Evolutionary conservation across 2,113 vertebrate genomes (phyloP), one percentile per base, ranked within the genome.

Genomic region (Neogobius melanostomus): DNA sequence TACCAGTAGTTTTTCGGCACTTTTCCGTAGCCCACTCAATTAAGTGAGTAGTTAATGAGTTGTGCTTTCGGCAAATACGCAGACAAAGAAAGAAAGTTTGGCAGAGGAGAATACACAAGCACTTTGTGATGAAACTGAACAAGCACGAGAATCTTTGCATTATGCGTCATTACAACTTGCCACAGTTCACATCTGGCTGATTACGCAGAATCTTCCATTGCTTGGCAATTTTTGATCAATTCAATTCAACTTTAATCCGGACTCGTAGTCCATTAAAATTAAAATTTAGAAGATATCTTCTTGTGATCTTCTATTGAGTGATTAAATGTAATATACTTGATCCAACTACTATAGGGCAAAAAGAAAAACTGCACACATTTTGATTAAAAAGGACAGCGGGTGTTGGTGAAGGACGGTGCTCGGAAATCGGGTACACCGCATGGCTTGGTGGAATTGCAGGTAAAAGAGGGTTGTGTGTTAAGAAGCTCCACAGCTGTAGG

Each of bases 11-110:
- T 74, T 79, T 76, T 64, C 62, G 44, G 6, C 74, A 60, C 28
- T 51, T 64, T 70, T 53, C 65, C 67, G 69, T 12, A 36, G 47
- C 66, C 70, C 76, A 64, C 80, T 78, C 69, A 78, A 52, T 77
- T 72, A 84, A 64, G 52, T 50, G 50, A 60, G 52, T 56, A 44
- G 62, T 72, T 83, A 75, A 71, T 79, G 77, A 75, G 68, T 68
- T 76, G 53, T 74, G 72, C 69, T 68, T 75, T 80, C 78, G 67
- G 72, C 66, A 57, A 66, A 74, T 66, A 72, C 6, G 17, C 16
- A 5, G 28, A 16, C 44, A 28, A 63, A 57, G 57, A 65, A 64
- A 64, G 17, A 48, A 65, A 68, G 63, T 21, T 21, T 21, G 8
- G 36, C 0, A 17, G 60, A 68, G 49, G 56, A 77, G 75, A 64